Conservation (phyloP, 2,797 vertebrate species). For the Okamejei kenojei region DNA sequence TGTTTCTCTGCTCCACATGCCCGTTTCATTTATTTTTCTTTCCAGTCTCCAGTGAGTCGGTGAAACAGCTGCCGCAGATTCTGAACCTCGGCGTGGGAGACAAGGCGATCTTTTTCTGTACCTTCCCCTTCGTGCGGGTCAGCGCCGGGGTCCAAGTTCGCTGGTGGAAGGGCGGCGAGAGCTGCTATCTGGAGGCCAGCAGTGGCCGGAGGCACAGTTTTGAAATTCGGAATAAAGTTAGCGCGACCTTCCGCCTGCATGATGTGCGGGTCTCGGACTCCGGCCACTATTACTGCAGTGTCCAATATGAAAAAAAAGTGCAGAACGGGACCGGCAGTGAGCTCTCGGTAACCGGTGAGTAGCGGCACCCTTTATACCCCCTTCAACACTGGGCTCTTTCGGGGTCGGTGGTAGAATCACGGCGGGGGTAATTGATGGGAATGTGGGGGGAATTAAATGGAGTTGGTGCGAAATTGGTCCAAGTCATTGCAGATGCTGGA, state of each 20-base stretch:
- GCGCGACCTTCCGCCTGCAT: neutral
- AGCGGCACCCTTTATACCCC: no score
- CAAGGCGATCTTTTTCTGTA: neutral
- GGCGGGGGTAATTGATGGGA: no score
- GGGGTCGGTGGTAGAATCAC: no score
- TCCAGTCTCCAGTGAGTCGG: neutral
- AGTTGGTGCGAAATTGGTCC: no score
- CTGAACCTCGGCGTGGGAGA: rapidly evolving
- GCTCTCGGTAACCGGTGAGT: neutral
- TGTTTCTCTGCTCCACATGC: neutral
- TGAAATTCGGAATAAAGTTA: neutral
- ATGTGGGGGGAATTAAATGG: no score
- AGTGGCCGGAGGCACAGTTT: neutral
- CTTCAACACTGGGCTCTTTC: no score
- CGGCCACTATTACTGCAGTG: neutral
- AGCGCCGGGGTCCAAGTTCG: neutral
- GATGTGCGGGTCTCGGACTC: neutral
- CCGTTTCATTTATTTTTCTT: neutral
- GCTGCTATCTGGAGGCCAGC: neutral
- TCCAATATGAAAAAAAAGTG: no score
- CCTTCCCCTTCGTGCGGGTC: neutral
- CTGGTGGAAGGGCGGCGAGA: neutral
- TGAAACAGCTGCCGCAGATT: neutral
- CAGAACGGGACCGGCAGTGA: neutral
- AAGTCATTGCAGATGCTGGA: no score